A percentile compares a stretch with the other conserved stretches of the same genome.
Conservation (phyloP, 2,113 vertebrate genomes). For the Alectura lathami region DNA sequence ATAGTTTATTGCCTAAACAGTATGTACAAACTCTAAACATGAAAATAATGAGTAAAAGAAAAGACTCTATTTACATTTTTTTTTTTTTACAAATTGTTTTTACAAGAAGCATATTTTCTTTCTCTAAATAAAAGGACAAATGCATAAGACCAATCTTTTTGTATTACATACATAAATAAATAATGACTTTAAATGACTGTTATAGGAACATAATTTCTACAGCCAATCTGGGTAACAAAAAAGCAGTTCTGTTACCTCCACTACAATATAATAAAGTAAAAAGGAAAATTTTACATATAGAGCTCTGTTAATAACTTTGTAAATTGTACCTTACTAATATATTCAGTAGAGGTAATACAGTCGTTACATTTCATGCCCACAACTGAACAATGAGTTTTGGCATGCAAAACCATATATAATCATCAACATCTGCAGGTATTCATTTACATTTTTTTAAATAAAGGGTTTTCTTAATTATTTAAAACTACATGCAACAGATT, state of each 20-base stretch:
- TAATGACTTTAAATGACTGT: constrained; percentile 87
- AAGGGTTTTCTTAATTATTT: constrained; percentile 51
- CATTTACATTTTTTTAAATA: constrained; percentile 82
- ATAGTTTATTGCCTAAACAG: constrained; percentile 90
- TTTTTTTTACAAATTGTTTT: constrained; percentile 88
- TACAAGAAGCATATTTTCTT: constrained; percentile 80
- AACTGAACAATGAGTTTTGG: constrained; percentile 79
- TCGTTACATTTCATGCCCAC: constrained; percentile 81
- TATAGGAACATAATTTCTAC: constrained; percentile 84
- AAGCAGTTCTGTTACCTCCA: constrained; percentile 73
- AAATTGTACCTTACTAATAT: constrained; percentile 83
- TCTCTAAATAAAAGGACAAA: constrained; percentile 78
- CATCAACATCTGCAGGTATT: constrained; percentile 75
- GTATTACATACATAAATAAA: constrained; percentile 95
- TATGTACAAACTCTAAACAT: constrained; percentile 91
- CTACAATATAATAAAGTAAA: constrained; percentile 83
- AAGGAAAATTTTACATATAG: constrained; percentile 80
- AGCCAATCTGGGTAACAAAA: constrained; percentile 80
- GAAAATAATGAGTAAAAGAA: constrained; percentile 85
- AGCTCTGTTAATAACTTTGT: constrained; percentile 83
- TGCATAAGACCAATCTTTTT: constrained; percentile 78
- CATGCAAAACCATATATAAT: constrained; percentile 84
- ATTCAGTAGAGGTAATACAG: constrained; percentile 82
- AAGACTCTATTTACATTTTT: constrained; percentile 92
- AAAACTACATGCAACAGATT: constrained; percentile 80